Evolutionary conservation across 1,140 invertebrate genomes (phyloP).

Genomic region (Prorops nasuta): DNA sequence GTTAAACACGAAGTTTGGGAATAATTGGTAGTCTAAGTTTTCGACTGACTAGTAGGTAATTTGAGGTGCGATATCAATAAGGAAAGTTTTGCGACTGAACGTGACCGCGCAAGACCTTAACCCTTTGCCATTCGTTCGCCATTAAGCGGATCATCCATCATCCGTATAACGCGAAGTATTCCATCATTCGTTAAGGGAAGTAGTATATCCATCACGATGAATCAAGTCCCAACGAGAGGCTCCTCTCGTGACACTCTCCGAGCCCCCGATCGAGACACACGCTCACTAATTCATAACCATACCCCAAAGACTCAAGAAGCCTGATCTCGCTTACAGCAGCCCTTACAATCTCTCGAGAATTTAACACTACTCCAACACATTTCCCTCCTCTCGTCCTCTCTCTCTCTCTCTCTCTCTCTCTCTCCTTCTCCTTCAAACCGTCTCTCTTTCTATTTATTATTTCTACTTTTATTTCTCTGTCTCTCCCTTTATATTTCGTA

Average conservation of each 20-base stretch:
- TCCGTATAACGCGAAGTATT: background rate
- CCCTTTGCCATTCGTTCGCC: no score
- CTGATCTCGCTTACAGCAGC: no score
- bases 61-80: no score
- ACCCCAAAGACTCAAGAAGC: conserved; percentile 2
- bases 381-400: background rate
- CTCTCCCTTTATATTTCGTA: background rate
- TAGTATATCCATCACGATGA: background rate
- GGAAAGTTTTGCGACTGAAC: no score
- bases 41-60: no score
- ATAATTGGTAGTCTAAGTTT: no score
- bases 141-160: no score
- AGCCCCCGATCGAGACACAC: conserved; percentile 2
- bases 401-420: background rate
- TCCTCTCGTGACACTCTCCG: background rate
- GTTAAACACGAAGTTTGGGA: no score
- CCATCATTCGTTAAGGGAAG: background rate
- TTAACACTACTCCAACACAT: background rate
- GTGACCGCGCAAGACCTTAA: no score
- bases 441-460: background rate
- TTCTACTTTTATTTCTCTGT: background rate
- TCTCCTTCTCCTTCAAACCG: background rate
- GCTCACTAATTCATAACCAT: conserved; percentile 17
- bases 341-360: background rate
- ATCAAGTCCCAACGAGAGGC: background rate